Base-by-base conservation (phyloP, 1,140 invertebrate genomes). In the Cydia fagiglandana region DNA sequence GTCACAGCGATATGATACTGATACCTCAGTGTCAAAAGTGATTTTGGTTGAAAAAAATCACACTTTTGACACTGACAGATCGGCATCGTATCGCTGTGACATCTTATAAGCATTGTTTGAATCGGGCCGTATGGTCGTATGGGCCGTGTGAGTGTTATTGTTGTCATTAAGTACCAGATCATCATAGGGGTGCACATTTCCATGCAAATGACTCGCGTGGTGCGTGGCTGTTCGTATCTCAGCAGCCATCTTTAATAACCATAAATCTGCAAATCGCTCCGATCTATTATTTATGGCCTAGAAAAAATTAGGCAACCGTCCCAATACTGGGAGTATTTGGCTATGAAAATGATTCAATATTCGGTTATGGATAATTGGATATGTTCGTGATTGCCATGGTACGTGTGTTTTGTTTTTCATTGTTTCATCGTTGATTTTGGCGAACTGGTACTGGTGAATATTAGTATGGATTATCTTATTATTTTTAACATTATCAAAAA, bases 181-280 rank as follows among this genome's bases (percentile, higher is more conserved):
- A 83, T 79, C 79, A 77, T 73, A 77, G 77, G 73, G 76, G 68
- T 41, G 73, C 76, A 85, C 82, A 88, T 91, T 89, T 86, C 85
- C 84, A 91, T 91, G 83, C 81, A 89, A 89, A 91, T 89, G 83
- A 86, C 86, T 85, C 81, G 84, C 83, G 85, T 84, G 80, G 79
- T 82, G 79, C 80, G 79, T 80, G 78, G 64, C 30, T 61, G 56
- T 61, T 61, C 50, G 76, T 91, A 91, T 91, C 89, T 85, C 77
- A 74, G 77, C 64, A 78, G 81, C 84, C 83, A 91, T 91, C 89
- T 89, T 89, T 89, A 91, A 91, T 91, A 91, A 89, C 88, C 86
- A 88, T 91, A 91, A 91, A 91, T 91, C 86, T 85, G 83, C 81
- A 81, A 89, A 87, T 87, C 80, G 85, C 81, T 75, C 77, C 80